phyloP scores from a whole-genome alignment of 2,797 vertebrate genomes.

The Micropoecilia bifurca region DNA sequence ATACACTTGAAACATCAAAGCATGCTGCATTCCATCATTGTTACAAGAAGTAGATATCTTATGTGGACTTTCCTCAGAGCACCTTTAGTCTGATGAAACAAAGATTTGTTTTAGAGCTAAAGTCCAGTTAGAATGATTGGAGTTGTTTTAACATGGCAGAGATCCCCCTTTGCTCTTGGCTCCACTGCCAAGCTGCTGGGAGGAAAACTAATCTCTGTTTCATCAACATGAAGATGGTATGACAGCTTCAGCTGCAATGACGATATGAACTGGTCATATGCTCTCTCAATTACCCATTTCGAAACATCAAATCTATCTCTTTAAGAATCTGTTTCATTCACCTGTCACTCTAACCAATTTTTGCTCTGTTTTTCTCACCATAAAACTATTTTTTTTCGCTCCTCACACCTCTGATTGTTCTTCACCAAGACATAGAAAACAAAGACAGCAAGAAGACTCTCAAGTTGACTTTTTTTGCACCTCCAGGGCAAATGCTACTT shows the following conservation, averaged over 20 bases:
- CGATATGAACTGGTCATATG: conserved; percentile 3
- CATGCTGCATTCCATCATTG: not conserved
- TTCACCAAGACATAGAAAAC: conserved; percentile 63
- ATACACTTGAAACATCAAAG: not conserved
- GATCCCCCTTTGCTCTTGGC: not conserved
- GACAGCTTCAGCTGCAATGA: not conserved
- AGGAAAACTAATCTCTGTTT: not conserved
- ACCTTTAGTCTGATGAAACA: not conserved
- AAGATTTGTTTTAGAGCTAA: not conserved
- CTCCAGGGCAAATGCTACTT: conserved; percentile 58
- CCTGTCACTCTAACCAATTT: conserved; percentile 53
- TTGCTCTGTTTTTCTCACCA: conserved; percentile 45
- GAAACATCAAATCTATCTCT: not conserved
- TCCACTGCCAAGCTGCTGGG: not conserved
- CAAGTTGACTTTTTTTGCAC: conserved; percentile 42
- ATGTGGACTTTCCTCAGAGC: not conserved
- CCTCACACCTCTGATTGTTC: conserved; percentile 64
- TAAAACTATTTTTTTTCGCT: conserved; percentile 52
- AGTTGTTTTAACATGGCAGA: not conserved
- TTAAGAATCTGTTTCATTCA: conserved; percentile 45
- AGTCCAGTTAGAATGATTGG: not conserved
- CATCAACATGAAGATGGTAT: not conserved
- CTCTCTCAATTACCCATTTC: not conserved
- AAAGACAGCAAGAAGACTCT: conserved; percentile 71
- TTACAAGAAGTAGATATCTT: not conserved